Evolutionary conservation across 2,113 vertebrate genomes (phyloP), one percentile per base, ranked within the genome.

Genomic region (Mormyrus lacerda): DNA sequence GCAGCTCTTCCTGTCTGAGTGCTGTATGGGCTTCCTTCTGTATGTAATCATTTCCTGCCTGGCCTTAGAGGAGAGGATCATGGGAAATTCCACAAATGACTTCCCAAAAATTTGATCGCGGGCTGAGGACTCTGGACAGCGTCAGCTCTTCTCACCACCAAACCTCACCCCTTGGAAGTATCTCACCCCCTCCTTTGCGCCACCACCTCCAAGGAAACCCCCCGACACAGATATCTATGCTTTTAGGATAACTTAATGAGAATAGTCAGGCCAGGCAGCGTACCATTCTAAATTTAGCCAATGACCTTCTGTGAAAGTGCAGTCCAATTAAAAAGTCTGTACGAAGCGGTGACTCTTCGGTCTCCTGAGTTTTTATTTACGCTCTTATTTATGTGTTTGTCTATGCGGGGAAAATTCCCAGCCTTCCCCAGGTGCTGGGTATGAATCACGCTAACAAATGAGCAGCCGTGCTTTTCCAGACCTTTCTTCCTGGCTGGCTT

Each of bases 401-500:
- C 86, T 88, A 79, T 85, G 47, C 17, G 4, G 47, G 87, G 39
- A 90, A 84, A 55, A 53, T 90, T 92, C 89, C 90, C 90, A 53
- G 92, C 91, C 92, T 92, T 90, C 91, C 93, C 91, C 94, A 94
- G 94, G 93, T 93, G 93, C 91, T 92, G 92, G 93, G 93, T 92
- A 91, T 92, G 94, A 92, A 94, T 94, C 92, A 91, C 91, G 89
- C 84, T 2, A 31, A 90, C 88, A 92, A 92, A 94, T 93, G 92
- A 94, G 93, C 94, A 89, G 92, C 90, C 89, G 92, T 92, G 73
- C 87, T 93, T 89, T 93, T 92, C 93, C 92, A 91, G 92, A 91
- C 93, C 94, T 93, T 93, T 92, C 91, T 89, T 89, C 13, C 48
- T 90, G 92, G 93, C 91, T 91, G 91, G 91, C 92, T 95, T 95